These are phyloP conservation scores for Drosophila ananassae DNA, from an alignment of 1,140 invertebrate genomes.

Conservation along the genomic window DNA sequence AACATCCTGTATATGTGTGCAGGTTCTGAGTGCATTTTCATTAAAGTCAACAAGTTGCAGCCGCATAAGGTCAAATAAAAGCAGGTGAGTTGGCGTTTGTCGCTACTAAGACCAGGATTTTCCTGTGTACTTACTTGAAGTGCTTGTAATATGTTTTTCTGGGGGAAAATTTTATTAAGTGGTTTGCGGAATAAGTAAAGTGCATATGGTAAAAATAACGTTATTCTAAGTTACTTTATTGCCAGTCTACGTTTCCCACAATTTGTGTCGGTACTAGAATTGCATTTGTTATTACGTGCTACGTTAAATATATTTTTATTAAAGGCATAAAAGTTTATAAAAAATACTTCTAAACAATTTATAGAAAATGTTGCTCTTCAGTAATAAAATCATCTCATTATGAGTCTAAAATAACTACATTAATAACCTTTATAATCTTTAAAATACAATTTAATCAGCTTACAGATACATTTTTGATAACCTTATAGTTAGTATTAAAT, in stretches of 20 bases:
- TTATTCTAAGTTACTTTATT: background rate
- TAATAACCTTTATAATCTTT: too few species aligned
- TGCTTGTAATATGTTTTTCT: constrained; percentile 56
- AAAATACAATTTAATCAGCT: too few species aligned
- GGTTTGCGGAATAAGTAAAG: constrained; percentile 5
- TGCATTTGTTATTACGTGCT: background rate
- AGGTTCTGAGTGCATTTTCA: constrained; percentile 65
- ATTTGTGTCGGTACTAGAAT: background rate
- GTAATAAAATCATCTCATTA: too few species aligned
- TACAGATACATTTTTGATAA: too few species aligned
- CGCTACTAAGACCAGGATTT: constrained; percentile 22
- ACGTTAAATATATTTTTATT: too few species aligned
- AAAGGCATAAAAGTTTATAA: too few species aligned
- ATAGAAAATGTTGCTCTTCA: background rate
- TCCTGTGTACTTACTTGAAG: constrained; percentile 33
- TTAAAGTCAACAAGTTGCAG: constrained; percentile 81
- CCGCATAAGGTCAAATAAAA: constrained; percentile 49
- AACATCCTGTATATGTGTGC: constrained; percentile 14
- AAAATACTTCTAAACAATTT: background rate
- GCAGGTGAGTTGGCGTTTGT: constrained; percentile 58
- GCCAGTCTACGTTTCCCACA: background rate
- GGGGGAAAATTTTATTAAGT: constrained; percentile 34
- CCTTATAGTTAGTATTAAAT: too few species aligned
- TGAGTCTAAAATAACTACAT: too few species aligned
- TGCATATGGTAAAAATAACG: constrained; percentile 9